Base-by-base conservation (phyloP, 2,797 vertebrate species). In the Mormyrops boulengeri region DNA sequence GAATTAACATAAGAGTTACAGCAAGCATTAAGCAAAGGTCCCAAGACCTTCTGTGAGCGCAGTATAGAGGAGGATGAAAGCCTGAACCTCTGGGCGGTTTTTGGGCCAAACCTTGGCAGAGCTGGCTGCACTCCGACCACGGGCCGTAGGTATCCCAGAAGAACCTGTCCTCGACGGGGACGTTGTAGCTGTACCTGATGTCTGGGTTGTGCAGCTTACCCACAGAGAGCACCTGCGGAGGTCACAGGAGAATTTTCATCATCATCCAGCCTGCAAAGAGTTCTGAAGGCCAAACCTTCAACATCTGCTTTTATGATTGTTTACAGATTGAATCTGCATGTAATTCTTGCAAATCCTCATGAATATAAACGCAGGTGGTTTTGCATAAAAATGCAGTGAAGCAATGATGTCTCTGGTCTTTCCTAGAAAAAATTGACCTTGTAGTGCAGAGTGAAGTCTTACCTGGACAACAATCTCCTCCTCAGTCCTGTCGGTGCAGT, bases 391-490 rank as follows among this genome's bases (percentile, higher is more conserved):
- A 66, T 12, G 22, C 22, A 66, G 62, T 66, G 8, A 66, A 69
- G 62, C 26, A 26, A 66, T 57, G 55, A 30, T 30, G 34, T 69
- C 62, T 34, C 26, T 34, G 62, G 26, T 34, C 62, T 69, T 69
- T 34, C 34, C 26, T 69, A 66, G 38, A n/a, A 22, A 84, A 47
- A 22, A n/a, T 38, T 5, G 2, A 38, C 69, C 38, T 17, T 41
- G 19, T 6, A 19, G 69, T 77, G 34, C 14, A 6, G 34, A 19
- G 3, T 7, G 53, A 91, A 2, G 9, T 47, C 89, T 94, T 96
- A 99, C 99, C 98, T 99, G 98, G 92, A 99, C 95, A 0, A 97
- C 91, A 91, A 99, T 97, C 91, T 99, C 98, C 93, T 99, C 97
- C 85, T 99, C 98, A 26, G 98, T 97, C 90, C 97, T 97, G 91